phyloP scores from a whole-genome alignment of 1,140 invertebrate species.

The Lasaia peninsularis region DNA sequence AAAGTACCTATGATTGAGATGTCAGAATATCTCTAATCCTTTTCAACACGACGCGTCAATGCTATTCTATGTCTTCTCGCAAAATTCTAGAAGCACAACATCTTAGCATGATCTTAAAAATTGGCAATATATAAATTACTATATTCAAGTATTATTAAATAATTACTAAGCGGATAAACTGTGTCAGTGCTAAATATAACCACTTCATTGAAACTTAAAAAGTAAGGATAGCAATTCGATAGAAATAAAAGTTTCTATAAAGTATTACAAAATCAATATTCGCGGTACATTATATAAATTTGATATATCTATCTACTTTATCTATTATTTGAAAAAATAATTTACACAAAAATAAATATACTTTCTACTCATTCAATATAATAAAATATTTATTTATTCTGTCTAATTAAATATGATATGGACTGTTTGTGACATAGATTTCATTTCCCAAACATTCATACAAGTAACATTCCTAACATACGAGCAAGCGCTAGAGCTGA shows the following conservation, averaged over 20 bases:
- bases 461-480: background rate
- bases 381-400: slow-evolving; percentile 3
- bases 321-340: slow-evolving; percentile 29
- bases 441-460: background rate
- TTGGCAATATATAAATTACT: no score
- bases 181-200: no score
- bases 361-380: slow-evolving; percentile 1
- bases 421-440: slow-evolving; percentile 11
- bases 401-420: slow-evolving; percentile 18
- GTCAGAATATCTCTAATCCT: no score
- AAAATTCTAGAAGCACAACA: no score
- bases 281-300: background rate
- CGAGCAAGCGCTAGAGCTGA: background rate
- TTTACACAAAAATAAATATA: slow-evolving; percentile 32
- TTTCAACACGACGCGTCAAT: no score
- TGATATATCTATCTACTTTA: slow-evolving; percentile 22
- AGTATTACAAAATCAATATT: background rate
- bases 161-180: no score
- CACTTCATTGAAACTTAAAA: no score
- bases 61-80: no score
- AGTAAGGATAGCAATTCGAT: background rate
- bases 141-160: no score
- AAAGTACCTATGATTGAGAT: no score
- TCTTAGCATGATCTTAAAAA: no score
- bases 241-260: background rate